Evolutionary conservation across 2,888 invertebrate species (phyloP).

Genomic region (Yponomeuta evonymella): DNA sequence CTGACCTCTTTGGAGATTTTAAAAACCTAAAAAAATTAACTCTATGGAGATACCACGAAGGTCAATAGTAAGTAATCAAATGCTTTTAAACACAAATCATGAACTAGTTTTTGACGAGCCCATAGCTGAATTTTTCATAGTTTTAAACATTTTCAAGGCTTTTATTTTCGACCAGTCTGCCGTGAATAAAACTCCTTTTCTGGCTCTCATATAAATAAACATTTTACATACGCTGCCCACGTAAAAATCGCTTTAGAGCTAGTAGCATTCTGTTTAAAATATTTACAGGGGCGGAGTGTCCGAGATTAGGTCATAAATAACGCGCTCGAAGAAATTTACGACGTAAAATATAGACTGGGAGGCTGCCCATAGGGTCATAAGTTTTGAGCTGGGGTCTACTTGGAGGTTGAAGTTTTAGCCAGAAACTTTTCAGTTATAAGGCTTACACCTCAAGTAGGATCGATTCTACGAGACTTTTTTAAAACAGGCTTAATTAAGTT

Average conservation of each 20-base stretch:
- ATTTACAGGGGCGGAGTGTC: neutral
- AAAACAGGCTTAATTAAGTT: too few species aligned
- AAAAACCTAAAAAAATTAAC: too few species aligned
- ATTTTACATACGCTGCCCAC: neutral
- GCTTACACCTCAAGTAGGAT: neutral
- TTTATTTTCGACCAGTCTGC: neutral
- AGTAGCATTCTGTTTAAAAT: neutral
- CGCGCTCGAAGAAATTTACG: conserved; percentile 7
- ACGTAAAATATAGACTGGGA: neutral
- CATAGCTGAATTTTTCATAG: too few species aligned
- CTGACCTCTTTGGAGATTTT: too few species aligned
- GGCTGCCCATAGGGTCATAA: neutral
- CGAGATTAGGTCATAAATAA: conserved; percentile 10
- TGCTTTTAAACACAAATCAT: too few species aligned
- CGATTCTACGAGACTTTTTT: too few species aligned
- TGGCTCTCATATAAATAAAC: neutral
- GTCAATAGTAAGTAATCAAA: too few species aligned
- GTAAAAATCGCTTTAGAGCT: neutral
- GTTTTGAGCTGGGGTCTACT: neutral
- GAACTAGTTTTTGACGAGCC: too few species aligned
- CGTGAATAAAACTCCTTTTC: neutral
- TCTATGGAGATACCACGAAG: too few species aligned
- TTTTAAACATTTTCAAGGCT: neutral
- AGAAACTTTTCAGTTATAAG: neutral
- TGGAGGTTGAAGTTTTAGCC: neutral